These are phyloP conservation scores for Tyrannus savana DNA, from an alignment of 2,113 vertebrate genomes.

Conservation along the genomic window DNA sequence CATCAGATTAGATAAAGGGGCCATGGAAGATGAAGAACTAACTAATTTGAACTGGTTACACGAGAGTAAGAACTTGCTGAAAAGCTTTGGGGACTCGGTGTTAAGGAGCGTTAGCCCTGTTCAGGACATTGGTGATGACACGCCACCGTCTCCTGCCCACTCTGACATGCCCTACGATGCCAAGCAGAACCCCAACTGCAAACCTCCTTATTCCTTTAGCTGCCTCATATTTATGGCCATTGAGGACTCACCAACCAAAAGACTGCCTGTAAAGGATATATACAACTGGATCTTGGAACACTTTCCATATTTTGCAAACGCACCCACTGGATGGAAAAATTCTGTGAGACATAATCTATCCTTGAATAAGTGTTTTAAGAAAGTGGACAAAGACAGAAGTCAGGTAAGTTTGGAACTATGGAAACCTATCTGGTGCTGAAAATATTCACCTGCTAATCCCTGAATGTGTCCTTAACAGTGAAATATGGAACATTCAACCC, in stretches of 20 bases:
- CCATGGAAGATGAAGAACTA: conserved; percentile 92
- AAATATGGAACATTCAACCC: background rate
- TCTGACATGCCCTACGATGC: conserved; percentile 89
- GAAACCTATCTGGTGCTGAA: background rate
- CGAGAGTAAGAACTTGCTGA: conserved; percentile 95
- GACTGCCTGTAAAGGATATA: conserved; percentile 97
- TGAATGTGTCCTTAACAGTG: background rate
- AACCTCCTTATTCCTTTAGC: conserved; percentile 98
- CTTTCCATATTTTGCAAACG: conserved; percentile 96
- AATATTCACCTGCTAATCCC: background rate
- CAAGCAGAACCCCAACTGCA: conserved; percentile 93
- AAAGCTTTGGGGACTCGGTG: conserved; percentile 95
- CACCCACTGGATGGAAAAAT: conserved; percentile 99
- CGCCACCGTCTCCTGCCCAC: conserved; percentile 86
- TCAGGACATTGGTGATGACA: conserved; percentile 89
- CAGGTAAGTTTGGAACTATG: conserved; percentile 83
- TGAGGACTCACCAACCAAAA: conserved; percentile 94
- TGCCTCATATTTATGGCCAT: conserved; percentile 99
- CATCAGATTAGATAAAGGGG: conserved; percentile 82
- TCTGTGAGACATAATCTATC: conserved; percentile 97
- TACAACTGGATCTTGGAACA: conserved; percentile 99
- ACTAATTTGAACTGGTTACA: conserved; percentile 99
- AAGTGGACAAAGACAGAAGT: conserved; percentile 98
- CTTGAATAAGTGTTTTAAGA: conserved; percentile 99
- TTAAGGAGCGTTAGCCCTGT: conserved; percentile 94